Evolutionary conservation across 2,113 vertebrate species (phyloP), one percentile per base, ranked within the genome.

Genomic region (Indri indri): DNA sequence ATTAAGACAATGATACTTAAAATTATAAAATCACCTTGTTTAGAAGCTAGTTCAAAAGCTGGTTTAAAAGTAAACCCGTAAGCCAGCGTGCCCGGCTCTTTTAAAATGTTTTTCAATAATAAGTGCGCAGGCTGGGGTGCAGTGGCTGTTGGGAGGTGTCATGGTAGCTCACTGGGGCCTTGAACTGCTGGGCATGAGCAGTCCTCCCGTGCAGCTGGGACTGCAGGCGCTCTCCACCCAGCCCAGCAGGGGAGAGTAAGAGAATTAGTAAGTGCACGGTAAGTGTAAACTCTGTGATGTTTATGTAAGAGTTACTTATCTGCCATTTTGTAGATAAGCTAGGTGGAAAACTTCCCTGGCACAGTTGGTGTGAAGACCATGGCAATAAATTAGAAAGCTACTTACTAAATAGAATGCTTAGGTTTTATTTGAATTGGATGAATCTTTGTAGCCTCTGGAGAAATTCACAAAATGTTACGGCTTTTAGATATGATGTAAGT

Each of bases 331-430:
- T 30, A 37, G 68, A 5, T 50, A 52, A 6, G 13, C 1, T 32
- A 8, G 3, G 32, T 12, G 9, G 34, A 14, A 22, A 23, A 0
- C 4, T 2, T 20, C 63, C 2, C 13, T 16, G 42, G 40, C 45
- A 37, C 12, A 27, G 40, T 63, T 88, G 66, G 14, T 8, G 9
- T 40, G 54, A 5, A 9, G 57, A 32, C 40, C 32, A 3, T 50
- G 47, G 59, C 32, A 17, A 3, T 25, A 6, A 25, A 23, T 71
- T 50, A 34, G 16, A 27, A 27, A 10, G 86, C 11, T 61, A 34
- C 18, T n/a, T 30, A 34, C 45, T 32, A 47, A 23, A 7, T 14
- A 9, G 37, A 25, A 34, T 7, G 81, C 16, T 12, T 25, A 52
- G 30, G 5, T 95, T 87, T 65, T 79, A 23, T 32, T 88, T 59